Evolutionary conservation across 2,113 vertebrate species (phyloP), one percentile per base, ranked within the genome.

Genomic region (Acanthochromis polyacanthus): DNA sequence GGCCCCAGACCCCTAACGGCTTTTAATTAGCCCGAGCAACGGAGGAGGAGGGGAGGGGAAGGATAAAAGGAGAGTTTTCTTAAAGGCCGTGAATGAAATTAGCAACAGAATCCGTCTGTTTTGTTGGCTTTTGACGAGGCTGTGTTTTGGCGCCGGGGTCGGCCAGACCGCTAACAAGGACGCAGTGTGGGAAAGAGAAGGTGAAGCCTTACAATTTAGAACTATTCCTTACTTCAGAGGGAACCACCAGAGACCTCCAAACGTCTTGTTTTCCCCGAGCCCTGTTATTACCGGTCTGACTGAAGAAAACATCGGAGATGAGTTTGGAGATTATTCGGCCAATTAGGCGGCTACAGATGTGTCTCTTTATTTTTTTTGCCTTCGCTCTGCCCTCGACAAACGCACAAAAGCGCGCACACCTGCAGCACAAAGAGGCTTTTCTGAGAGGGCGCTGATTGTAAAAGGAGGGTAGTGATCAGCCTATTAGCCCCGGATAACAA

Each of bases 1-100:
- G 89, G 83, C 80, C 89, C 89, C 90, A 92, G 91, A 85, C 91
- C 87, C 86, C 85, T 91, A 92, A 94, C 91, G 89, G 88, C 91
- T 92, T 92, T 93, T 93, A 93, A 95, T 94, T 93, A 93, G 84
- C 77, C 72, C 36, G 67, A 68, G 48, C 68, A 88, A 79, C 70
- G 57, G 28, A 68, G 28, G 48, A 64, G 55, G 32, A 53, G 55
- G 88, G 8, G 11, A 58, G 71, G 70, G 62, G 71, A 62, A 79
- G 82, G 82, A 88, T 84, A 79, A 89, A 89, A 73, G 62, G 22
- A 59, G 56, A 68, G 40, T 72, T 85, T 88, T 89, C 79, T 80
- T 86, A 53, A 83, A 88, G 63, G 73, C 51, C 16, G 55, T 91
- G 83, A 92, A 91, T 64, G 68, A 89, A 90, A 88, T 91, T 90